Evolutionary conservation across 2,888 invertebrate species (phyloP), one percentile per base, ranked within the genome.

Genomic region (Caenorhabditis drosophilae): DNA sequence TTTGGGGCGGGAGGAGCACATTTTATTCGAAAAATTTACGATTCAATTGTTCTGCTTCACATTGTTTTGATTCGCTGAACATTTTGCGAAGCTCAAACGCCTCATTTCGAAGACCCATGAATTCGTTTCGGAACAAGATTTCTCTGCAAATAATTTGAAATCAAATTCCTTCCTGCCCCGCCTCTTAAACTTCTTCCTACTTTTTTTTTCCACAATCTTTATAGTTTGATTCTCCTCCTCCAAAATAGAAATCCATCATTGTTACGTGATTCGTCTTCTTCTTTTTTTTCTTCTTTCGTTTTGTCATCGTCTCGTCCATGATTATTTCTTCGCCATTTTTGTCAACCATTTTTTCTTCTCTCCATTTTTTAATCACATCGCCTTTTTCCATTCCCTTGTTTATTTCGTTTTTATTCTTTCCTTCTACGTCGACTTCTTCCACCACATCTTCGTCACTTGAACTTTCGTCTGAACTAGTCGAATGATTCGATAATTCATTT

Each of bases 81-180:
- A n/a, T n/a, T n/a, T n/a, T n/a, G n/a, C n/a, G 27, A 26, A 64
- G 16, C 11, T 60, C 63, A 38, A 60, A 72, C 6, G 72, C 68
- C 36, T 72, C 72, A 11, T 42, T 31, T 25, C 53, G 27, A 4
- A 71, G 41, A 6, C 71, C 71, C 49, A 59, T 59, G 52, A 68
- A 71, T 35, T 71, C 71, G 31, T 68, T 67, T 9, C 40, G 25
- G 35, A 55, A 51, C 0, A 68, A 56, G 3, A 18, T 26, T 42
- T 71, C 71, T 55, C 70, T 70, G 41, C 12, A 53, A 47, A 52
- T 16, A 45, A 16, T 9, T 20, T 35, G 2, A 45, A 20, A 4
- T 40, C n/a, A n/a, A 25, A 40, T 23, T 2, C n/a, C 9, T 11
- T 16, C n/a, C 23, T 16, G 6, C 2, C 16, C 57, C n/a, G n/a